These are phyloP conservation scores for Eristalinus aeneus DNA, from an alignment of 2,888 invertebrate species.

Conservation along the genomic window DNA sequence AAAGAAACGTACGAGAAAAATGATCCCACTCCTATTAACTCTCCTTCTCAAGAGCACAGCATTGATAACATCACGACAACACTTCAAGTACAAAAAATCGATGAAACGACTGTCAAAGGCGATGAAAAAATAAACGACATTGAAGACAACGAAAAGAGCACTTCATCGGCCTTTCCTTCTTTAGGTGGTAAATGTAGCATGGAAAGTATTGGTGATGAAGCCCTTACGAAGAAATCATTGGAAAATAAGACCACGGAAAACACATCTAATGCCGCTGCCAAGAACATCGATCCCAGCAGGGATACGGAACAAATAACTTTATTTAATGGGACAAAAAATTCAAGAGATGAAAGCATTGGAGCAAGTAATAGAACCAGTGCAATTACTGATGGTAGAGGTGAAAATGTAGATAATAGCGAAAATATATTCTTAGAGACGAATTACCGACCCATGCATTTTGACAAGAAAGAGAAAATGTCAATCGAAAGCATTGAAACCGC, in stretches of 20 bases:
- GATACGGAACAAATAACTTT: conserved; percentile 70
- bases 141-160: conserved; percentile 65
- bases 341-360: conserved; percentile 63
- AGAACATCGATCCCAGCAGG: conserved; percentile 60
- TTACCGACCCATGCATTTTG: conserved; percentile 66
- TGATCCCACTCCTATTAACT: conserved; percentile 35
- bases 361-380: conserved; percentile 67
- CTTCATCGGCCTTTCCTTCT: conserved; percentile 64
- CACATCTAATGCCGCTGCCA: conserved; percentile 58
- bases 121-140: conserved; percentile 64
- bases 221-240: conserved; percentile 53
- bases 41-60: conserved; percentile 53
- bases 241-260: conserved; percentile 50
- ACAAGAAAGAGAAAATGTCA: conserved; percentile 75
- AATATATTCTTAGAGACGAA: conserved; percentile 38
- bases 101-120: conserved; percentile 63
- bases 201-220: conserved; percentile 66
- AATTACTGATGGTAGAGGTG: conserved; percentile 65
- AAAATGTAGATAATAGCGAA: conserved; percentile 53
- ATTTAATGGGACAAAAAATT: conserved; percentile 70
- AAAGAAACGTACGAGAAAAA: conserved; percentile 57
- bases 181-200: conserved; percentile 64
- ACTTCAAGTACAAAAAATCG: conserved; percentile 66
- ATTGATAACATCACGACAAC: conserved; percentile 68
- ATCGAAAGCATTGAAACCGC: conserved; percentile 80